These are phyloP conservation scores for Coregonus ussuriensis DNA, from an alignment of 2,797 vertebrate genomes.

Conservation along the genomic window DNA sequence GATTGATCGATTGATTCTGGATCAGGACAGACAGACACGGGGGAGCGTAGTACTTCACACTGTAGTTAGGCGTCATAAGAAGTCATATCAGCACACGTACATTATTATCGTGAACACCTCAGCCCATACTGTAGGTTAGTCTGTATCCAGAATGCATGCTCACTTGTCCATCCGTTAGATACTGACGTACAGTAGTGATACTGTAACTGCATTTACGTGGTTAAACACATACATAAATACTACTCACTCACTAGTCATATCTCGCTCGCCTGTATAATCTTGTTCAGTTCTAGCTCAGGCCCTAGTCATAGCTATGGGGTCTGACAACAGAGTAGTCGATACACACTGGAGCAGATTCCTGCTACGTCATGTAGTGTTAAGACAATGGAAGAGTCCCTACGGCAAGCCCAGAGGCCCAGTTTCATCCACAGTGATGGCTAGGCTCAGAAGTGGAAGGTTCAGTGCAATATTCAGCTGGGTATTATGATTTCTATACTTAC, in stretches of 20 bases:
- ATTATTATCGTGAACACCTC: neutral
- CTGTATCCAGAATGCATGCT: neutral
- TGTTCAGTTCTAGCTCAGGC: constrained; percentile 32
- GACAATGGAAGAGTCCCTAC: neutral
- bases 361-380: constrained; percentile 22
- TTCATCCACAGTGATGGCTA: neutral
- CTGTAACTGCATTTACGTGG: neutral
- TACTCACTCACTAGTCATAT: neutral
- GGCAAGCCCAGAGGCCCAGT: neutral
- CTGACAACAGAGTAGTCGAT: constrained; percentile 68
- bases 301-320: constrained; percentile 44
- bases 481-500: constrained; percentile 54
- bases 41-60: constrained; percentile 30
- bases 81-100: constrained; percentile 23
- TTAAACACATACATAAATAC: neutral
- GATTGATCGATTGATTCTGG: constrained; percentile 38
- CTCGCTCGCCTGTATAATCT: neutral
- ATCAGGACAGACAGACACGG: constrained; percentile 60
- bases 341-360: constrained; percentile 70
- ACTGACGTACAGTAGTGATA: neutral
- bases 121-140: neutral
- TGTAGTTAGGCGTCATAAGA: constrained; percentile 34
- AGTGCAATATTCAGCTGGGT: constrained; percentile 61
- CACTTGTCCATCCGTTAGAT: neutral
- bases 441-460: constrained; percentile 35